Evolutionary conservation across 2,113 vertebrate species (phyloP), one percentile per base, ranked within the genome.

Genomic region (Clarias macrocephalus): DNA sequence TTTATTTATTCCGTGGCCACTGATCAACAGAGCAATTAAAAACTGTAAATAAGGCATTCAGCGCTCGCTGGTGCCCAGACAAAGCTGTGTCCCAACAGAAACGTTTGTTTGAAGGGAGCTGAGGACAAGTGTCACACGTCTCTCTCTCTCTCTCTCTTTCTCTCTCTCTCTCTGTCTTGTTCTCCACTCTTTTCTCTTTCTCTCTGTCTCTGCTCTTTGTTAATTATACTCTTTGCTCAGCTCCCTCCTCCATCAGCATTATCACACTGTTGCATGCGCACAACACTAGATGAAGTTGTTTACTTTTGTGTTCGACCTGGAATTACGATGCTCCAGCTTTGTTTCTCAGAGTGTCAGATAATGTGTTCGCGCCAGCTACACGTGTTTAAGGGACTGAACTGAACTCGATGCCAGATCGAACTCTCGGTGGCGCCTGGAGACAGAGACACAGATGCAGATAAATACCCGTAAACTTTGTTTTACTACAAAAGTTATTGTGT

Each of bases 1-100:
- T 80, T 87, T 91, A 87, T 80, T 83, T 83, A 80, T 75, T 94
- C 93, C 93, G 91, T 88, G 94, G 94, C 94, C 95, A 86, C 95
- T 95, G 94, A 97, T 97, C 95, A 97, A 92, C 92, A 96, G 95
- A 97, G 96, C 96, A 97, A 96, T 96, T 97, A 97, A 97, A 97
- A 96, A 92, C 93, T 95, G 95, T 95, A 96, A 96, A 96, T 96
- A 96, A 95, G 93, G 91, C 94, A 94, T 94, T 94, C 93, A 82
- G 81, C 92, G 88, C 94, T 93, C 95, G 94, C 93, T 92, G 93
- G 95, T 94, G 85, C 92, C 92, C 93, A 95, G 93, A 96, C 92
- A 94, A 94, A 93, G 93, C 70, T 59, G 85, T 79, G 83, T 96
- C 96, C 95, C 94, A 63, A 65, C 89, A 93, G 94, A 94, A 94